A percentile compares a stretch with the other conserved stretches of the same genome.
These are phyloP conservation scores for Sebastes trivittatus DNA, from an alignment of 2,797 vertebrate genomes.

Conservation along the genomic window DNA sequence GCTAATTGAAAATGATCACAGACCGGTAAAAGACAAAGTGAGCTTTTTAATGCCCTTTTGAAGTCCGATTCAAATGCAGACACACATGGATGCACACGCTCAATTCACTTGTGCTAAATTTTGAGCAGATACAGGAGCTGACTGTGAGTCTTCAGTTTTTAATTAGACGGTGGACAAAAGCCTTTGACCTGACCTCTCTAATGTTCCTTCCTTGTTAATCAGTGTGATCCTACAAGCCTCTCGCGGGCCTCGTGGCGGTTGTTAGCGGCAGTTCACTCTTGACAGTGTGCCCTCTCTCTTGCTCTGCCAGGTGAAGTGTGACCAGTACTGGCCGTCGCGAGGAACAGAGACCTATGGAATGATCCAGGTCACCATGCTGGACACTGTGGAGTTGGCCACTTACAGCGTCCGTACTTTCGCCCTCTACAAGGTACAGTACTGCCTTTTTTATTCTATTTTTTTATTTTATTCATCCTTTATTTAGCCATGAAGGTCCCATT, in stretches of 20 bases:
- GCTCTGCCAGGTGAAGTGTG: slow-evolving; percentile 90
- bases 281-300: slow-evolving; percentile 52
- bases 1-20: slow-evolving; percentile 70
- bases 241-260: slow-evolving; percentile 28
- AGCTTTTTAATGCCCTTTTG: slow-evolving; percentile 51
- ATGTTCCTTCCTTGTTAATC: slow-evolving; percentile 69
- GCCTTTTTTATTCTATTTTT: slow-evolving; percentile 6
- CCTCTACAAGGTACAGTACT: slow-evolving; percentile 90
- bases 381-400: slow-evolving; percentile 93
- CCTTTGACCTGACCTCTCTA: slow-evolving; percentile 71
- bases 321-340: slow-evolving; percentile 94
- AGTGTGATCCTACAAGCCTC: slow-evolving; percentile 59
- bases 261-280: slow-evolving; percentile 41
- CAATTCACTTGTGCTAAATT: slow-evolving; percentile 6
- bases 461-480: neutral
- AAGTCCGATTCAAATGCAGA: slow-evolving; percentile 54
- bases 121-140: slow-evolving; percentile 31
- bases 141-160: slow-evolving; percentile 56
- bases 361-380: slow-evolving; percentile 94
- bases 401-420: slow-evolving; percentile 94
- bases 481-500: neutral
- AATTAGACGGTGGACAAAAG: slow-evolving; percentile 68
- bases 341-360: slow-evolving; percentile 87
- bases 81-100: slow-evolving; percentile 32
- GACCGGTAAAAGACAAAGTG: slow-evolving; percentile 57